Evolutionary conservation across 92 coral and sea anemone genomes (phyloP).

Genomic region (Phymanthus crucifer): DNA sequence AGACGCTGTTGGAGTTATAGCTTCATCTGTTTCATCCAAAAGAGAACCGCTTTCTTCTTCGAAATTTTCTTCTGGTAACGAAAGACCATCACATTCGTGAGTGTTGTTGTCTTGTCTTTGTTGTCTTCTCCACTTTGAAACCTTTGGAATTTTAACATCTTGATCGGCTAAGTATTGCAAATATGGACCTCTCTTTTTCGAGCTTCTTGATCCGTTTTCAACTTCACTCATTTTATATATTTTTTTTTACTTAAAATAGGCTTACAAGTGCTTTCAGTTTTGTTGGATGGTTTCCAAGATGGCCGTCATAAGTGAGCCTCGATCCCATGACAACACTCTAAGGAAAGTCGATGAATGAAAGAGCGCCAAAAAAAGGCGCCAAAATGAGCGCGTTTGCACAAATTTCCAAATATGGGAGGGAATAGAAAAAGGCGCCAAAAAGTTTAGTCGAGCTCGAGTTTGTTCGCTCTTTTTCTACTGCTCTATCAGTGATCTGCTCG

Average conservation of each 20-base stretch:
- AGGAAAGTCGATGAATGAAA: background rate
- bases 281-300: background rate
- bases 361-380: constrained; percentile 9
- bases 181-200: constrained; percentile 25
- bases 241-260: background rate
- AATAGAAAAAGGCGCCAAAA: constrained; percentile 13
- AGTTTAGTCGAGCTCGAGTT: background rate
- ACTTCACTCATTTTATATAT: constrained; percentile 16
- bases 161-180: constrained; percentile 15
- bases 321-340: constrained; percentile 8
- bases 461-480: background rate
- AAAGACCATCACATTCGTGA: constrained; percentile 8
- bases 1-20: constrained; percentile 9
- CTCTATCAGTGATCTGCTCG: background rate
- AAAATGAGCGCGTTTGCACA: constrained; percentile 8
- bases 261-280: background rate
- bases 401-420: constrained; percentile 15
- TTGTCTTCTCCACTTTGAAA: constrained; percentile 22
- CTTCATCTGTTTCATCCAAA: constrained; percentile 15
- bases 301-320: constrained; percentile 5
- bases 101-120: background rate
- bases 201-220: constrained; percentile 15
- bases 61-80: constrained; percentile 16
- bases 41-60: constrained; percentile 16
- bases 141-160: constrained; percentile 18